These are phyloP conservation scores for Chydorus sphaericus DNA, from an alignment of 2,888 invertebrate genomes.

Conservation along the genomic window DNA sequence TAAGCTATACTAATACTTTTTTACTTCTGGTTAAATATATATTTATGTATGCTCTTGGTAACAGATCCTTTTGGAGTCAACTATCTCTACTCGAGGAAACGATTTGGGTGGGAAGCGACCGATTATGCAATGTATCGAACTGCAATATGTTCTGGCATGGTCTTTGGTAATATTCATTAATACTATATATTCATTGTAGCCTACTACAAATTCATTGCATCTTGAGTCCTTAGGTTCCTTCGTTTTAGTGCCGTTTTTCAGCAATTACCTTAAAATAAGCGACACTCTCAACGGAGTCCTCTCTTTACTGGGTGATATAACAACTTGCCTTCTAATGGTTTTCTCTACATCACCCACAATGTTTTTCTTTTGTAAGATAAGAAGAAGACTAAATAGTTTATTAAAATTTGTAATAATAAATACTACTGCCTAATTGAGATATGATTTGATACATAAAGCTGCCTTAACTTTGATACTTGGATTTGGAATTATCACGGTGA, in stretches of 20 bases:
- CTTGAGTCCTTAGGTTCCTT: not conserved
- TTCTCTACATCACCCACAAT: no score
- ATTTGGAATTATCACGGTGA: not conserved
- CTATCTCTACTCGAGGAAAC: constrained; percentile 9
- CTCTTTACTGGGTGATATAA: not conserved
- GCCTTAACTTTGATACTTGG: not conserved
- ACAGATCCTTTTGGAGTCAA: not conserved
- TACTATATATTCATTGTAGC: no score
- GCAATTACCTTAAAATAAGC: not conserved
- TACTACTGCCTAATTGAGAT: no score
- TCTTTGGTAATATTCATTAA: not conserved
- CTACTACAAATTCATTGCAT: no score
- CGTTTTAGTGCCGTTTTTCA: not conserved
- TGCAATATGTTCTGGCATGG: not conserved
- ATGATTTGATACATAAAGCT: no score
- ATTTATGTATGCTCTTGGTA: no score
- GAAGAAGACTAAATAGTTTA: no score
- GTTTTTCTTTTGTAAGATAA: no score
- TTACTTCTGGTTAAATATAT: no score
- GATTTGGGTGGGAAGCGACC: constrained; percentile 9
- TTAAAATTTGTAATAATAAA: no score
- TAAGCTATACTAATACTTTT: not conserved
- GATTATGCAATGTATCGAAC: constrained; percentile 3
- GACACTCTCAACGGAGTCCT: not conserved
- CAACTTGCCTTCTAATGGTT: no score